Conservation (phyloP, 2,113 vertebrate genomes). For the Rhadina sibilatrix region DNA sequence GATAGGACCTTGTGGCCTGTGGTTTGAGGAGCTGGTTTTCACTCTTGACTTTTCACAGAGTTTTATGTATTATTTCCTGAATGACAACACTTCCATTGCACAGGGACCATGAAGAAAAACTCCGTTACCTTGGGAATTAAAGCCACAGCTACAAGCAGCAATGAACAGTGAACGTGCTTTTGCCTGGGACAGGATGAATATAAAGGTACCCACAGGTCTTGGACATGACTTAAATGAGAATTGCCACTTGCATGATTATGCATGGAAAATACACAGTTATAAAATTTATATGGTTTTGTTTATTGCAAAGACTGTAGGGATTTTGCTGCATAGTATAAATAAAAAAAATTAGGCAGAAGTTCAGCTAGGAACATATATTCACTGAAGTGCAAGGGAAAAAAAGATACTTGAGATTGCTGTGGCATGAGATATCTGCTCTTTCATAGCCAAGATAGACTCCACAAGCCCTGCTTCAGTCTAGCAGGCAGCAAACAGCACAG, state of each 20-base stretch:
- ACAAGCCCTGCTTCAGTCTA: background rate
- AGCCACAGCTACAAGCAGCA: background rate
- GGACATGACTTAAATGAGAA: background rate
- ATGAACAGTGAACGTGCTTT: background rate
- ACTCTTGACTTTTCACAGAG: background rate
- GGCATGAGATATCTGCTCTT: background rate
- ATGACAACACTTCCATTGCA: background rate
- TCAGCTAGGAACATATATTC: background rate
- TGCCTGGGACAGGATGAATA: background rate
- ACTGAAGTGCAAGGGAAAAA: background rate
- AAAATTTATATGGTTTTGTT: background rate
- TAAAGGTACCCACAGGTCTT: background rate
- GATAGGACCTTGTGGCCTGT: background rate
- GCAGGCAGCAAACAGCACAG: accelerated
- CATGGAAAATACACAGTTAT: background rate
- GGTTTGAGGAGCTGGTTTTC: background rate
- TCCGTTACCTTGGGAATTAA: background rate
- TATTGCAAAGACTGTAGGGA: background rate
- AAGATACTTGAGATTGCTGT: background rate
- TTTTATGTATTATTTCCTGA: background rate
- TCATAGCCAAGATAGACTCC: background rate
- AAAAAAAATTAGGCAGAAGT: background rate
- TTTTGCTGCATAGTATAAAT: background rate
- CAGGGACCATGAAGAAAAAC: background rate
- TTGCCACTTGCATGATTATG: background rate